Conservation (phyloP, 2,888 invertebrate species). For the Enchytraeus crypticus region DNA sequence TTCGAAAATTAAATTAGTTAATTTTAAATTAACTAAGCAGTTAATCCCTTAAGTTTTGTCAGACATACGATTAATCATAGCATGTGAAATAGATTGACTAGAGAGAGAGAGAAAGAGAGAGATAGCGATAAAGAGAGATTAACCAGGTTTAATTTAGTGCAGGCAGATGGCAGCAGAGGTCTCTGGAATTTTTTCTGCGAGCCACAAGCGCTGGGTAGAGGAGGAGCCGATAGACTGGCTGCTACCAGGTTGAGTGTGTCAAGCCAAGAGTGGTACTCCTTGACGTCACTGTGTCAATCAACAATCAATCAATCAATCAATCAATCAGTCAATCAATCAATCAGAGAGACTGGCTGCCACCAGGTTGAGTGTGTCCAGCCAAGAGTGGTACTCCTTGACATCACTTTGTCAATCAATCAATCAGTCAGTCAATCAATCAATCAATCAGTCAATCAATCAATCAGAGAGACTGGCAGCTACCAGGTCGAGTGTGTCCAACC, state of each 20-base stretch:
- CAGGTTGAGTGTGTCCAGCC: constrained; percentile 96
- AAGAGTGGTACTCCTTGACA: constrained; percentile 73
- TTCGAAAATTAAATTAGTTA: no score
- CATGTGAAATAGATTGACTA: no score
- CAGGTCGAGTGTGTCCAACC: background rate
- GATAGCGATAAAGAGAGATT: constrained; percentile 19
- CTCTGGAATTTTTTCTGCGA: constrained; percentile 91
- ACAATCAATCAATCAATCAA: background rate
- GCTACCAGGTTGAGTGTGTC: constrained; percentile 96
- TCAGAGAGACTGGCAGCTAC: background rate
- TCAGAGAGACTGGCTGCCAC: constrained; percentile 90
- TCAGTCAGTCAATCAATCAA: background rate
- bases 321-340: no score
- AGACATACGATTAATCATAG: no score
- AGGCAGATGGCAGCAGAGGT: constrained; percentile 84
- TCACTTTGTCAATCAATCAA: constrained; percentile 46
- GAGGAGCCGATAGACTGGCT: constrained; percentile 88
- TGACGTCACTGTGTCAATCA: constrained; percentile 50
- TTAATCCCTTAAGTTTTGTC: no score
- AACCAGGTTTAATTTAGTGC: constrained; percentile 80
- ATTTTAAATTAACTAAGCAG: no score
- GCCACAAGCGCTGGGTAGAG: constrained; percentile 84
- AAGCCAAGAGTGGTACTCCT: constrained; percentile 90
- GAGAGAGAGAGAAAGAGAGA: no score
- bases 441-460: background rate